Evolutionary conservation across 1,140 invertebrate species (phyloP), one percentile per base, ranked within the genome.

Genomic region (Lethocerus indicus): DNA sequence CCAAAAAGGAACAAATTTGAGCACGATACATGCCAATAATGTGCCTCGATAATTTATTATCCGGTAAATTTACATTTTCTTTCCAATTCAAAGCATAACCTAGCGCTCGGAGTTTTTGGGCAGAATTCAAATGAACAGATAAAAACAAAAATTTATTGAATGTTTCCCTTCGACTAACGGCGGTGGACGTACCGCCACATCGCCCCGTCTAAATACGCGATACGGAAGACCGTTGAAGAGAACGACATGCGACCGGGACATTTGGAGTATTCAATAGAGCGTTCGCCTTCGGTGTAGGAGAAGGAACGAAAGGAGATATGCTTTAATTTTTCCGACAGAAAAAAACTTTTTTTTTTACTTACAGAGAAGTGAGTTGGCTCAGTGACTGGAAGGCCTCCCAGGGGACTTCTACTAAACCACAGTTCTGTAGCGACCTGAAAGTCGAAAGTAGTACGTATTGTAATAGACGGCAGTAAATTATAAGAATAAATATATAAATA

Each of bases 361-460:
- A 75, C 71, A 74, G 61, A 53, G 69, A 69, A 48, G 67, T 67
- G 37, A 74, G 62, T 53, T 66, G 66, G 13, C 51, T 61, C 36
- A 74, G 59, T 52, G 64, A 61, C 54, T 62, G 60, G 51, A 75
- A 62, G 21, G 71, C 64, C 50, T 68, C 63, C 49, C 60, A 59
- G 4, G 72, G 68, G 54, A 73, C 60, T 46, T 66, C 58, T 39
- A 58, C 61, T 51, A 74, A 63, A 52, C 64, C 67, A 56, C 71
- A 75, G 54, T 70, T 69, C 61, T 73, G 69, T 50, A 74, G 59
- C 49, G 67, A 57, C 53, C 64, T 65, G 60, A 48, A 63, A 62
- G 52, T 49, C 54, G 54, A 42, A 44, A 27, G 27, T 37, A 36
- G 18, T 39, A 18, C 25, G 14, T 24, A 9, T 5, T 18, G 9